Base-by-base conservation (phyloP, 2,113 vertebrate species). In the Sinocyclocheilus anshuiensis region DNA sequence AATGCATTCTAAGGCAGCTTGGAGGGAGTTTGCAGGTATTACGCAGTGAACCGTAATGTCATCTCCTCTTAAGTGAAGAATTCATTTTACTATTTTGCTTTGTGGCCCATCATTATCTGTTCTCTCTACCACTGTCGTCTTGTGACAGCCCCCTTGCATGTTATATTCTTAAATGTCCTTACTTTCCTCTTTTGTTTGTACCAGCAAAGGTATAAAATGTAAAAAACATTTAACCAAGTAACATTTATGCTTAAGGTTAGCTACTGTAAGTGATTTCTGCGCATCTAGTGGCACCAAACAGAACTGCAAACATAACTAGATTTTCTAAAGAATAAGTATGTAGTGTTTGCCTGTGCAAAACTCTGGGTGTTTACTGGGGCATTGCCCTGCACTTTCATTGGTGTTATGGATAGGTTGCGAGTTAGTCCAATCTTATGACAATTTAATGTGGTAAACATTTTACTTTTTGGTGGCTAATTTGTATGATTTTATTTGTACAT, bases 21-120 rank as follows among this genome's bases (percentile, higher is more conserved):
- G n/a, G 45, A 80, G 72, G 87, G 33, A 76, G 77, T 72, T 77
- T 39, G 15, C 33, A 24, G 76, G 77, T 80, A 85, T 85, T 85
- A 77, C 77, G 63, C 83, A 39, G n/a, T 85, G 67, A 88, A 65
- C 59, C 72, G 69, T 74, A 36, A 26, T 85, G 83, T 88, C 83
- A 78, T 88, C 59, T 85, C 80, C 48, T 45, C 45, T 63, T 76
- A 59, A 76, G 33, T 77, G 78, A 71, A 18, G n/a, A 80, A 88
- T 85, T 77, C 61, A 61, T 88, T 78, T 85, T 77, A 77, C 48
- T 88, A 45, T 77, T 36, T 65, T 53, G 26, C 55, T 81, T 76
- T 82, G 83, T 85, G n/a, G 63, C 72, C 45, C 83, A 84, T 24
- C 59, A 61, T 84, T 76, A 79, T 81, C 33, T 53, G 65, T 61